Percentiles rank a stretch among this genome's conserved stretches.
phyloP scores from a whole-genome alignment of 2,113 vertebrate species.

The Ursus arctos region DNA sequence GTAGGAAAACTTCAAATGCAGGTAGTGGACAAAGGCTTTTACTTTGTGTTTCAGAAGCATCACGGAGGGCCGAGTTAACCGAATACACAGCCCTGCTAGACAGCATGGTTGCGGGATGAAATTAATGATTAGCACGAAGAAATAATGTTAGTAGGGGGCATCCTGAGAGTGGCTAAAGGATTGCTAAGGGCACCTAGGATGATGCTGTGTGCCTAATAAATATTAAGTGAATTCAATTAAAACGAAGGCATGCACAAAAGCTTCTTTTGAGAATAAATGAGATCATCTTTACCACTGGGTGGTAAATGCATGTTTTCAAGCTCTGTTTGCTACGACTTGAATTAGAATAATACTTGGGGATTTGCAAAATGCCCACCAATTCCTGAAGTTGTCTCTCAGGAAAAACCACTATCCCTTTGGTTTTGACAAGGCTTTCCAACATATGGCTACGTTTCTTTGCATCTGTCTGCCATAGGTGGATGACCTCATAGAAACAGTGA shows the following conservation, averaged over 20 bases:
- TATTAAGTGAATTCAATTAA: constrained; percentile 58
- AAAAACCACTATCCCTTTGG: not conserved
- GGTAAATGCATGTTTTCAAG: constrained; percentile 71
- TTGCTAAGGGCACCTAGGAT: not conserved
- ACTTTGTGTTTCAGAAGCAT: constrained; percentile 31
- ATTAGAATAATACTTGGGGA: constrained; percentile 63
- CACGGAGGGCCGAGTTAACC: not conserved
- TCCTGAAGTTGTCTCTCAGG: not conserved
- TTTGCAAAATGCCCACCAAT: not conserved
- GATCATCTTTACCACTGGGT: constrained; percentile 31
- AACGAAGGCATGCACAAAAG: not conserved
- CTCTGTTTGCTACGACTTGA: constrained; percentile 68
- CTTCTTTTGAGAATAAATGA: constrained; percentile 52
- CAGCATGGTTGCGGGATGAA: not conserved
- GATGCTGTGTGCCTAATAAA: constrained; percentile 40
- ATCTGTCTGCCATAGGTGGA: constrained; percentile 69
- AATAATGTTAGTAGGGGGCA: not conserved
- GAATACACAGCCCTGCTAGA: not conserved
- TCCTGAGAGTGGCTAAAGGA: not conserved
- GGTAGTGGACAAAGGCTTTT: constrained; percentile 66
- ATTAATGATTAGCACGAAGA: constrained; percentile 49
- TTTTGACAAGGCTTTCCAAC: not conserved
- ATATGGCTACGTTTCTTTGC: not conserved
- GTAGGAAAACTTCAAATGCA: constrained; percentile 80
- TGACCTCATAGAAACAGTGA: constrained; percentile 81